Percentiles rank a stretch among this genome's conserved stretches.
Conservation (phyloP, 1,140 invertebrate genomes). For the Drosophila carrolli region DNA sequence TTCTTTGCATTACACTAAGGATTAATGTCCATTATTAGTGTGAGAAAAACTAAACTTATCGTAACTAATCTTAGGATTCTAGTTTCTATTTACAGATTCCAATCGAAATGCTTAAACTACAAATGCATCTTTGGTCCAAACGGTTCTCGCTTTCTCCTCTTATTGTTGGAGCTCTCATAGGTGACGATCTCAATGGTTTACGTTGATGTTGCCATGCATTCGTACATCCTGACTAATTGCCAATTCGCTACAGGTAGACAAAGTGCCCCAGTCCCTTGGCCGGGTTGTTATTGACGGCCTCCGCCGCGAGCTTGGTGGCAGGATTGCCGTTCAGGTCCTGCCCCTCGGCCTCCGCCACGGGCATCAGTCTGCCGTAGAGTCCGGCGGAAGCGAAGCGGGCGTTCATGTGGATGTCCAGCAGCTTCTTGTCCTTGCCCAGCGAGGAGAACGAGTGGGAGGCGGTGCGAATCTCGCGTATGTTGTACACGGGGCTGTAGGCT, state of each 20-base stretch:
- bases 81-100: slow-evolving; percentile 46
- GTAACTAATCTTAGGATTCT: slow-evolving; percentile 3
- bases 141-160: slow-evolving; percentile 44
- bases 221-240: neutral
- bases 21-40: slow-evolving; percentile 2
- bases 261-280: slow-evolving; percentile 80
- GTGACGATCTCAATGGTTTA: slow-evolving; percentile 1
- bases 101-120: slow-evolving; percentile 50
- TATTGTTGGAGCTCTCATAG: slow-evolving; percentile 5
- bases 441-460: slow-evolving; percentile 79
- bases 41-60: slow-evolving; percentile 3
- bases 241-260: slow-evolving; percentile 65
- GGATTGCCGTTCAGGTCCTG: slow-evolving; percentile 66
- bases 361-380: slow-evolving; percentile 53
- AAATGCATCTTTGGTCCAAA: slow-evolving; percentile 81
- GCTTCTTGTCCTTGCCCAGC: slow-evolving; percentile 82
- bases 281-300: slow-evolving; percentile 82
- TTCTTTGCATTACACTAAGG: slow-evolving; percentile 31
- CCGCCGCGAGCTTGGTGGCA: slow-evolving; percentile 39
- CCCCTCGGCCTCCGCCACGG: slow-evolving; percentile 52
- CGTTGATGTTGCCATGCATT: slow-evolving; percentile 9
- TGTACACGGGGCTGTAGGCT: slow-evolving; percentile 81
- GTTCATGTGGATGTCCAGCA: slow-evolving; percentile 80
- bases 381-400: slow-evolving; percentile 55
- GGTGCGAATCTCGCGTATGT: slow-evolving; percentile 83